These are phyloP conservation scores for Noctua comes DNA, from an alignment of 2,888 invertebrate species.

Conservation along the genomic window DNA sequence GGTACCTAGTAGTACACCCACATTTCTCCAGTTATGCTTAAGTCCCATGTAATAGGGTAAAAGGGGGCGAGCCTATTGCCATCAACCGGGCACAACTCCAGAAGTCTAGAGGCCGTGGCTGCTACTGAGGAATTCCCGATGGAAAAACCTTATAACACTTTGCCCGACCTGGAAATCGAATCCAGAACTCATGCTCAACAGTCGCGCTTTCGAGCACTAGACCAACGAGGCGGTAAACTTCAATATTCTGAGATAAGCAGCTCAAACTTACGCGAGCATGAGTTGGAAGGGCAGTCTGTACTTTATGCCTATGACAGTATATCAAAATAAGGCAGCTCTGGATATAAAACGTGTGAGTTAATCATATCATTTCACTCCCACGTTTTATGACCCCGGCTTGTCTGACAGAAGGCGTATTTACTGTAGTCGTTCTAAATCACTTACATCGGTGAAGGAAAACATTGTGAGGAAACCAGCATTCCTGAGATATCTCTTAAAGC, in stretches of 20 bases:
- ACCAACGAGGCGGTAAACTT: background rate
- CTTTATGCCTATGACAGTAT: background rate
- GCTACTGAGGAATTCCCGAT: background rate
- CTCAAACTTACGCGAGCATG: background rate
- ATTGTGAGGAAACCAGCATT: too few relatives aligned
- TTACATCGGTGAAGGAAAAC: too few relatives aligned
- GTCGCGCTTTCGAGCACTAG: background rate
- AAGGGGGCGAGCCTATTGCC: background rate
- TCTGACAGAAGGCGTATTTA: background rate
- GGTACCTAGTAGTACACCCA: too few relatives aligned
- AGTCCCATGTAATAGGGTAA: background rate
- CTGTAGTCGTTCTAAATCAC: constrained; percentile 33
- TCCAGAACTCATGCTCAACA: too few relatives aligned
- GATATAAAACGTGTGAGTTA: background rate
- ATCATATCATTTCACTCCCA: background rate
- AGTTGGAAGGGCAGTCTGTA: background rate
- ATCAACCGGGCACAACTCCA: background rate
- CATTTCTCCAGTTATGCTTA: background rate
- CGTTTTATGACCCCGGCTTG: background rate
- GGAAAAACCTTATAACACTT: background rate
- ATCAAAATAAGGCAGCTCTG: background rate
- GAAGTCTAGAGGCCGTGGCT: background rate
- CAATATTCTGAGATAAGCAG: background rate
- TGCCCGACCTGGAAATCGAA: background rate
- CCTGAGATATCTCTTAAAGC: too few relatives aligned